Evolutionary conservation across 2,113 vertebrate species (phyloP), one percentile per base, ranked within the genome.

Genomic region (Meles meles): DNA sequence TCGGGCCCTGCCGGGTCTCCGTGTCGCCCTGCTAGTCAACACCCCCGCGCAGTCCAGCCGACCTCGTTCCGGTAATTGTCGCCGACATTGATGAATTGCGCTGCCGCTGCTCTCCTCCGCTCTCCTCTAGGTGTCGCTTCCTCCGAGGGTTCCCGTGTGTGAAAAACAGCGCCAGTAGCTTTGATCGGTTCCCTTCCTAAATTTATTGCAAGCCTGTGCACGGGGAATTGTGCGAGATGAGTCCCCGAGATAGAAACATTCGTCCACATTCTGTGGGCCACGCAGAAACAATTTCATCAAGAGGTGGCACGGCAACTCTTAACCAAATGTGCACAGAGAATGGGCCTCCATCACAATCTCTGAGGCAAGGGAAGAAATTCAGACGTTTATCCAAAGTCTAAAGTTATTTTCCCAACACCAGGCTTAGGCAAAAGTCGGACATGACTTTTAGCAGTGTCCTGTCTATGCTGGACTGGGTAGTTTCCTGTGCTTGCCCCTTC

Each of bases 41-140:
- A 1, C 55, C 18, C 20, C 1, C 1, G 96, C 69, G 59, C 67
- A 27, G 91, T 84, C 82, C 93, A 6, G 79, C 57, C 6, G 49
- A 96, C 59, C 94, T 71, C 5, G 37, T 92, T 77, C 59, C 25
- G 27, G 14, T 12, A 55, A 11, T 84, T 11, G 79, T 23, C n/a
- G 25, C 47, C 17, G 72, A 81, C 88, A 3, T 47, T 79, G 93
- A 96, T 47, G 96, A 44, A 97, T 82, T 21, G 92, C 92, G 79
- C 87, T 63, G 57, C 47, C 10, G 49, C 37, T 21, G 77, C 39
- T 85, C 25, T 72, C 52, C 72, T 0, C 29, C 25, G 7, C 34
- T 37, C 20, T 83, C 98, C 99, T 98, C 98, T 97, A 98, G 98
- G 97, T 97, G 99, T 98, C 98, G 98, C 98, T 97, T 98, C 91